A percentile compares a stretch with the other conserved stretches of the same genome.
phyloP scores from a whole-genome alignment of 1,140 invertebrate genomes.

The Musca domestica region DNA sequence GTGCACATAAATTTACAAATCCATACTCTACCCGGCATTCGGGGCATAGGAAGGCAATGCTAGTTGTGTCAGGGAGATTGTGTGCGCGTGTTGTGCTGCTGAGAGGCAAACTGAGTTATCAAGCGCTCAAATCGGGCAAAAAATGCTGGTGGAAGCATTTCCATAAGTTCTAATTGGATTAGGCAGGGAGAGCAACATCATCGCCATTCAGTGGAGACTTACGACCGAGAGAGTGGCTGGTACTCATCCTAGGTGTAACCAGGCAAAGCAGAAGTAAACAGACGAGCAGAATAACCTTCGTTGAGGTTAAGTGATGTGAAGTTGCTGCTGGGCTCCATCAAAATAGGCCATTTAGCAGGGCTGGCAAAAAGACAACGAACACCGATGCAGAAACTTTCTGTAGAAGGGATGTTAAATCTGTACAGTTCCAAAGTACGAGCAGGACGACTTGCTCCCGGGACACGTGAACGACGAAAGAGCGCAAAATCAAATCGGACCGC shows the following conservation, averaged over 20 bases:
- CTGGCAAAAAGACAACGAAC: too few relatives aligned
- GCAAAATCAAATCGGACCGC: slow-evolving; percentile 9
- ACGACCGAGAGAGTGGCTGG: not conserved
- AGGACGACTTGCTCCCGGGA: too few relatives aligned
- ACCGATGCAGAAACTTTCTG: too few relatives aligned
- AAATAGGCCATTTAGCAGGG: slow-evolving; percentile 16
- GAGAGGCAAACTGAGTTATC: not conserved
- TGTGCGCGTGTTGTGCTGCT: not conserved
- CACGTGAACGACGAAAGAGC: not conserved
- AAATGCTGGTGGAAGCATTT: not conserved
- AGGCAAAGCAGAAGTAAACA: not conserved
- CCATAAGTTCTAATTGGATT: too few relatives aligned
- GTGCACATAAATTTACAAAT: not conserved
- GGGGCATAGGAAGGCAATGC: not conserved
- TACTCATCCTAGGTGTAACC: not conserved
- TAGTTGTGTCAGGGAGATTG: not conserved
- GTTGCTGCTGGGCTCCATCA: slow-evolving; percentile 6
- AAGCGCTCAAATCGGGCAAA: not conserved
- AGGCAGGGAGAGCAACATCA: not conserved
- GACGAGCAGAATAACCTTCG: slow-evolving; percentile 25
- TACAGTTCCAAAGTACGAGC: too few relatives aligned
- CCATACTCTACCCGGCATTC: not conserved
- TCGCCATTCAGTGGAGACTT: slow-evolving; percentile 2
- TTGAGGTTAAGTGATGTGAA: slow-evolving; percentile 25
- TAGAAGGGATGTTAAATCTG: too few relatives aligned